These are phyloP conservation scores for Gasteruption jaculator DNA, from an alignment of 2,888 invertebrate species.

Conservation along the genomic window DNA sequence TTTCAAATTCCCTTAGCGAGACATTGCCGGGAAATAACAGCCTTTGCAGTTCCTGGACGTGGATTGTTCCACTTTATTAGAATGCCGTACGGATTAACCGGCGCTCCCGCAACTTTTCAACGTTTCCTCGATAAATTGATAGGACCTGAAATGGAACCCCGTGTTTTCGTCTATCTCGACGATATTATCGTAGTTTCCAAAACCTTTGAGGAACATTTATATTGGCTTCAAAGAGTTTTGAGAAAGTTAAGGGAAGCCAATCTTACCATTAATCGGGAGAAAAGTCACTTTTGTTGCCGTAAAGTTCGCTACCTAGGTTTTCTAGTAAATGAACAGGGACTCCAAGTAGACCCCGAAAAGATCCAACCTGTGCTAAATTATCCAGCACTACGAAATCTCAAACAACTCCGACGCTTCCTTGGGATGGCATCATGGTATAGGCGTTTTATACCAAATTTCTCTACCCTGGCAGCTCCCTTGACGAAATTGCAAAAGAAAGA, in stretches of 20 bases:
- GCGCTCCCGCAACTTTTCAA: conserved; percentile 23
- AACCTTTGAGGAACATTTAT: conserved; percentile 19
- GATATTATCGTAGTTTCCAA: conserved; percentile 20
- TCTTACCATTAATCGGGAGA: conserved; percentile 16
- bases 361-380: conserved; percentile 18
- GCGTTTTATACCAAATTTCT: conserved; percentile 26
- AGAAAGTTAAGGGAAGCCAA: conserved; percentile 4
- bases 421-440: conserved; percentile 34
- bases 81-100: conserved; percentile 25
- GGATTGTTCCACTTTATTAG: conserved; percentile 9
- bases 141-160: conserved; percentile 17
- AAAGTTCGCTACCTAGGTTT: conserved; percentile 31
- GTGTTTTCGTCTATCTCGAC: conserved; percentile 20
- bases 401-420: conserved; percentile 27
- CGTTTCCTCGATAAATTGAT: conserved; percentile 20
- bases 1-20: conserved; percentile 2
- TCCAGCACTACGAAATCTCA: conserved; percentile 22
- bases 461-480: conserved; percentile 20
- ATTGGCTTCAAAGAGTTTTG: conserved; percentile 6
- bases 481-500: conserved; percentile 8
- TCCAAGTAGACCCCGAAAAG: conserved; percentile 21
- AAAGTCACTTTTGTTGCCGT: conserved; percentile 19
- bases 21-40: too few species aligned
- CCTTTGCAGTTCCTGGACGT: too few species aligned
- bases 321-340: conserved; percentile 25